These are phyloP conservation scores for Ctenodactylus gundi DNA, from an alignment of 2,113 vertebrate genomes.

Conservation along the genomic window DNA sequence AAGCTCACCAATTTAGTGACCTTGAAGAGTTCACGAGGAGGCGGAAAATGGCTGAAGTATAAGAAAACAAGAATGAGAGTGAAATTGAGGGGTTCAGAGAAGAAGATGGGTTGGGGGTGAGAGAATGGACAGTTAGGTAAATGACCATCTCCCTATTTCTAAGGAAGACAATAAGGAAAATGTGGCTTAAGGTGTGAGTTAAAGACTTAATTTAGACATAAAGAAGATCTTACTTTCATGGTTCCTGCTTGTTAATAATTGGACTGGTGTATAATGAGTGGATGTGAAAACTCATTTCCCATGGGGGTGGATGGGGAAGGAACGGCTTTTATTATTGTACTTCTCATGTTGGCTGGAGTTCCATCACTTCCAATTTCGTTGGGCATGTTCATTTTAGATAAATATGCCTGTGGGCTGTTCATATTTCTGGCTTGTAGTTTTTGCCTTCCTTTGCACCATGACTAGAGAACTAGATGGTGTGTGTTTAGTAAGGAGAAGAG, in stretches of 20 bases:
- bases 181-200: conserved; percentile 24
- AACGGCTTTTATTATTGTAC: neutral
- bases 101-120: neutral
- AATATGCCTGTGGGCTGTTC: neutral
- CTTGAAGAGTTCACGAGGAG: neutral
- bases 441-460: neutral
- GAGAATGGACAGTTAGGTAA: conserved; percentile 24
- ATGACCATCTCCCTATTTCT: conserved; percentile 3
- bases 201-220: conserved; percentile 28
- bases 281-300: conserved; percentile 30
- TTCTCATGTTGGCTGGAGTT: neutral
- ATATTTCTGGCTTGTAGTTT: neutral
- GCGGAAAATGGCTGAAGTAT: neutral
- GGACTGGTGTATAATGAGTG: neutral
- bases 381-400: neutral
- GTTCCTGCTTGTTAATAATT: conserved; percentile 33
- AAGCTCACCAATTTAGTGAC: conserved; percentile 12
- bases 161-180: conserved; percentile 29
- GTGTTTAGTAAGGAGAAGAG: neutral
- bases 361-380: neutral
- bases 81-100: neutral
- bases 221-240: conserved; percentile 7
- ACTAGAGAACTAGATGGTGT: neutral
- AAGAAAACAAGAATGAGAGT: neutral
- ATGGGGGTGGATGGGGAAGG: neutral